Conservation (phyloP, 2,888 invertebrate genomes). For the Rotaria sp. region DNA sequence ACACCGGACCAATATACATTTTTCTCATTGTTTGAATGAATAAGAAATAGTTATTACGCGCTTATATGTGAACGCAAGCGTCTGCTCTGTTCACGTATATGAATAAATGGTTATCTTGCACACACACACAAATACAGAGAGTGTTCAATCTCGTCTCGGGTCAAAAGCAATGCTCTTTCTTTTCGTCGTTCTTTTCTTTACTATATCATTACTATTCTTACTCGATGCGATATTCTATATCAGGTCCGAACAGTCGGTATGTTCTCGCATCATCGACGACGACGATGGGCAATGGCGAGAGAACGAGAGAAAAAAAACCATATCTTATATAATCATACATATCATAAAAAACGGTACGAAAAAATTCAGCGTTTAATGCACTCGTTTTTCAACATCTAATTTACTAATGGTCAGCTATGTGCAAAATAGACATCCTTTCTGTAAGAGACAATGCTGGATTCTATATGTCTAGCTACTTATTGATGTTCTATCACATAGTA, state of each 20-base stretch:
- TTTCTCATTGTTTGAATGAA: not conserved
- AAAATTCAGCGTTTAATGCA: not conserved
- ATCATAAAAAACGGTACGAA: not conserved
- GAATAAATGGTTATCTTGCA: slow-evolving; percentile 15
- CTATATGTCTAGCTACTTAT: no score
- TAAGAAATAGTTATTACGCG: not conserved
- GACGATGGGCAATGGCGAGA: slow-evolving; percentile 19
- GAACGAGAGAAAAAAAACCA: not conserved
- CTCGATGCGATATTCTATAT: slow-evolving; percentile 8
- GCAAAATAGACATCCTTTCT: not conserved
- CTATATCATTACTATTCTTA: not conserved
- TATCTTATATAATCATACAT: not conserved
- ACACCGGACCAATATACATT: not conserved
- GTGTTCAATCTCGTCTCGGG: slow-evolving; percentile 14
- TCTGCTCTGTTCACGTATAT: not conserved
- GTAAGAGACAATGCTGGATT: no score
- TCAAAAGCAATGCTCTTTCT: slow-evolving; percentile 19
- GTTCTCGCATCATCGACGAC: slow-evolving; percentile 22
- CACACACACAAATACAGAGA: not conserved
- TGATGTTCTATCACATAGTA: no score
- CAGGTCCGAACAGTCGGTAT: not conserved
- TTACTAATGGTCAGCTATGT: not conserved
- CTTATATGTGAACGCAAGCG: not conserved
- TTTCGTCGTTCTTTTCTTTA: not conserved
- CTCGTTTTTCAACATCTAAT: not conserved